phyloP scores from a whole-genome alignment of 2,888 invertebrate species.

The Seira musarum region DNA sequence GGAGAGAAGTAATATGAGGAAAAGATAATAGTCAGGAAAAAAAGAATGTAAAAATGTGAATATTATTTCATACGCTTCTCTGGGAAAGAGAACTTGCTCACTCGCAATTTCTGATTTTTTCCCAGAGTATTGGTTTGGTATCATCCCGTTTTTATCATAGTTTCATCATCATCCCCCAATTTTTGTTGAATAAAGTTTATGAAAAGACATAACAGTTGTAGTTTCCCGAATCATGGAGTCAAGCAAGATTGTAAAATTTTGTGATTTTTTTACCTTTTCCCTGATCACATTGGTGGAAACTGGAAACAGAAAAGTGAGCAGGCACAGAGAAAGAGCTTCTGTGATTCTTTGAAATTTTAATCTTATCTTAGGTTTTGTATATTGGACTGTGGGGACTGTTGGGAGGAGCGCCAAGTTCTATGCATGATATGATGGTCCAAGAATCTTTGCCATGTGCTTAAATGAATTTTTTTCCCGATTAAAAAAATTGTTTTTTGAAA shows the following conservation, averaged over 20 bases:
- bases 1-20: not conserved
- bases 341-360: slow-evolving; percentile 3
- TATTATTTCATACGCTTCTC: not conserved
- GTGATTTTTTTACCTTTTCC: not conserved
- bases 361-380: not conserved
- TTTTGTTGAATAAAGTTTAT: not conserved
- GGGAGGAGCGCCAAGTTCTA: too few species aligned
- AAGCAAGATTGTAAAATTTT: not conserved
- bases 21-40: slow-evolving; percentile 1
- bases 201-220: slow-evolving; percentile 1
- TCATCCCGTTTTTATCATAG: slow-evolving; percentile 4
- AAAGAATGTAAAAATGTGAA: slow-evolving; percentile 1
- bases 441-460: not conserved
- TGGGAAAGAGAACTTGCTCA: slow-evolving; percentile 3
- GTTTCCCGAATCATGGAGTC: not conserved
- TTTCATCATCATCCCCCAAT: not conserved
- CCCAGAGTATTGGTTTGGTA: slow-evolving; percentile 1
- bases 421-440: not conserved
- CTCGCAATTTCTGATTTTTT: slow-evolving; percentile 40
- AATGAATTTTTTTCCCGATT: slow-evolving; percentile 8
- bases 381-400: not conserved
- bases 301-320: too few species aligned
- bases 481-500: not conserved
- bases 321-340: not conserved
- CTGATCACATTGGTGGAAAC: not conserved